These are phyloP conservation scores for Melieria crassipennis DNA, from an alignment of 2,888 invertebrate genomes.

Conservation along the genomic window DNA sequence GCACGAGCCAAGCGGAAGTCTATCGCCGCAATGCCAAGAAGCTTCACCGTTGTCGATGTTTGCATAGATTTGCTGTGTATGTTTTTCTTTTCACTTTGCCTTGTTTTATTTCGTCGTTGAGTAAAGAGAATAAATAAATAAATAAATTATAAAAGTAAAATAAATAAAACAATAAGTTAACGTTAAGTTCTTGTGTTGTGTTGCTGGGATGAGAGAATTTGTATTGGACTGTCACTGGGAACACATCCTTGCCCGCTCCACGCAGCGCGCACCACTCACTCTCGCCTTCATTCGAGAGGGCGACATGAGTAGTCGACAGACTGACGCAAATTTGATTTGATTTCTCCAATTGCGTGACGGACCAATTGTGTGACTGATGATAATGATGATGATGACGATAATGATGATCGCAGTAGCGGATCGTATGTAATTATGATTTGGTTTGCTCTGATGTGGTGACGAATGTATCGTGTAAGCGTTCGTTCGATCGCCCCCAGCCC, in stretches of 20 bases:
- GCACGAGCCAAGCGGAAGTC: background rate
- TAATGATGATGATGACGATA: background rate
- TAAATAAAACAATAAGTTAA: conserved; percentile 44
- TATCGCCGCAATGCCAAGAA: conserved; percentile 20
- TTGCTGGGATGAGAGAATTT: conserved; percentile 14
- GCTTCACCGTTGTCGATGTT: conserved; percentile 7
- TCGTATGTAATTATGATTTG: conserved; percentile 3
- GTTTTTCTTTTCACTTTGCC: conserved; percentile 1
- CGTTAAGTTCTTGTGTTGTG: conserved; percentile 14
- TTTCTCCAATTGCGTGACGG: no score
- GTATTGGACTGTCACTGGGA: background rate
- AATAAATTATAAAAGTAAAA: conserved; percentile 38
- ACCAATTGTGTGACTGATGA: no score
- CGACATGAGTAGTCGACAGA: background rate
- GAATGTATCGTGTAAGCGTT: conserved; percentile 16
- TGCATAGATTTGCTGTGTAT: background rate
- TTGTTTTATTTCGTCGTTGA: conserved; percentile 11
- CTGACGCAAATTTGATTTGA: no score
- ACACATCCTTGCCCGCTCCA: no score
- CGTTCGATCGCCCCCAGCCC: background rate
- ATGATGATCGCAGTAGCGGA: background rate
- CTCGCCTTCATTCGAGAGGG: background rate
- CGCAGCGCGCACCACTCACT: no score
- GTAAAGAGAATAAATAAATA: conserved; percentile 38
- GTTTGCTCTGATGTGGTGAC: conserved; percentile 16